These are phyloP conservation scores for Melinaea menophilus DNA, from an alignment of 2,888 invertebrate genomes.

Conservation along the genomic window DNA sequence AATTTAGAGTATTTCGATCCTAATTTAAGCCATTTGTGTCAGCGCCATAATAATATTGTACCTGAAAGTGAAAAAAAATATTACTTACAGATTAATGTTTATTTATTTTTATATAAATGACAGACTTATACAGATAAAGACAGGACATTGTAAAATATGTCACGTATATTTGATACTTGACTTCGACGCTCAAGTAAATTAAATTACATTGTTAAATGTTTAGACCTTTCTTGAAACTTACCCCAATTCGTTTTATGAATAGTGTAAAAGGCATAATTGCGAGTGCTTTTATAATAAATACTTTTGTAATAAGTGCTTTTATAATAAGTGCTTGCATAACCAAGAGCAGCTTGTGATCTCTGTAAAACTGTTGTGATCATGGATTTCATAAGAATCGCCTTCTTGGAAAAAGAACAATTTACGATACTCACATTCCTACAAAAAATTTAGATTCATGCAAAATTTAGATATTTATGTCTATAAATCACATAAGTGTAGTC, in stretches of 20 bases:
- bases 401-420: constrained; percentile 75
- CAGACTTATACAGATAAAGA: too few species aligned
- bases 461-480: too few species aligned
- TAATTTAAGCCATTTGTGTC: constrained; percentile 34
- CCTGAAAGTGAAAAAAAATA: constrained; percentile 44
- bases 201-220: constrained; percentile 20
- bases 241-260: constrained; percentile 84
- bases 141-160: constrained; percentile 1
- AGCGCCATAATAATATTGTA: constrained; percentile 75
- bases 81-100: too few species aligned
- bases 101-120: too few species aligned
- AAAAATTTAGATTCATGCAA: too few species aligned
- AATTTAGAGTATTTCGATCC: constrained; percentile 74
- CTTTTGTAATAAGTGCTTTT: too few species aligned
- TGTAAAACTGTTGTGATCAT: constrained; percentile 83
- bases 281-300: constrained; percentile 64
- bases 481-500: too few species aligned
- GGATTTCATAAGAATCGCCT: constrained; percentile 78
- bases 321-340: too few species aligned
- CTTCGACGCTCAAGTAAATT: constrained; percentile 17
- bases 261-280: constrained; percentile 82
- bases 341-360: constrained; percentile 81
- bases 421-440: constrained; percentile 69
- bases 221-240: constrained; percentile 77
- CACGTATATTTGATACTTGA: constrained; percentile 21